These are phyloP conservation scores for Gonioctena quinquepunctata DNA, from an alignment of 1,140 invertebrate genomes.

Conservation along the genomic window DNA sequence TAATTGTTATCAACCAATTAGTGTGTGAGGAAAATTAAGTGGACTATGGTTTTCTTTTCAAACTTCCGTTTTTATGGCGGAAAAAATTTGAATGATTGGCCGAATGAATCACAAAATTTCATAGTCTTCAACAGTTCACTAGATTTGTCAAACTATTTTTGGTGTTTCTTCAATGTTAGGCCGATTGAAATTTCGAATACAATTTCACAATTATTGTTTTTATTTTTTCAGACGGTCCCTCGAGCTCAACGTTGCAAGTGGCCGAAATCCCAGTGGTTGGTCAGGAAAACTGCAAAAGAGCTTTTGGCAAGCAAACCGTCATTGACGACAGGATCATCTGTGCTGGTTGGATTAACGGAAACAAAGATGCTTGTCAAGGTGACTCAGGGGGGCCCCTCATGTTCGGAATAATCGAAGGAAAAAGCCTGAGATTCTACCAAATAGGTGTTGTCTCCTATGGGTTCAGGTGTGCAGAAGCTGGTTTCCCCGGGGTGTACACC, in stretches of 20 bases:
- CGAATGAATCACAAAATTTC: too few relatives aligned
- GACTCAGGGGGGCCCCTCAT: slow-evolving; percentile 86
- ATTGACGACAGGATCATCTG: slow-evolving; percentile 74
- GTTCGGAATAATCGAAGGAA: slow-evolving; percentile 55
- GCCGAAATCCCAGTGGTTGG: slow-evolving; percentile 73
- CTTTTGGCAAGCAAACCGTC: slow-evolving; percentile 62
- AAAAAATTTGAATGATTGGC: too few relatives aligned
- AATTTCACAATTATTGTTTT: neutral
- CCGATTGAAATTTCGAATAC: too few relatives aligned
- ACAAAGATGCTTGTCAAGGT: slow-evolving; percentile 83
- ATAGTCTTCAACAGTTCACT: too few relatives aligned
- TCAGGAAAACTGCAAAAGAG: slow-evolving; percentile 64
- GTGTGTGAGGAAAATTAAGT: too few relatives aligned
- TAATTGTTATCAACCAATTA: too few relatives aligned
- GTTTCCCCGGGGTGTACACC: slow-evolving; percentile 78
- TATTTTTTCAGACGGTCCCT: slow-evolving; percentile 63
- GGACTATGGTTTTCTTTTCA: too few relatives aligned
- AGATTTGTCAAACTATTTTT: too few relatives aligned
- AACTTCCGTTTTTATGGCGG: too few relatives aligned
- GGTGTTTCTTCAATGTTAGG: too few relatives aligned
- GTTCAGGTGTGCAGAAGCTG: slow-evolving; percentile 71
- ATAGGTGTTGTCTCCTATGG: slow-evolving; percentile 80
- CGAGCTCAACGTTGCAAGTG: slow-evolving; percentile 66
- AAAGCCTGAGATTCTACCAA: slow-evolving; percentile 53
- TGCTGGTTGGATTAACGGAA: slow-evolving; percentile 71